Evolutionary conservation across 2,888 invertebrate genomes (phyloP).

Genomic region (Dryadula phaetusa): DNA sequence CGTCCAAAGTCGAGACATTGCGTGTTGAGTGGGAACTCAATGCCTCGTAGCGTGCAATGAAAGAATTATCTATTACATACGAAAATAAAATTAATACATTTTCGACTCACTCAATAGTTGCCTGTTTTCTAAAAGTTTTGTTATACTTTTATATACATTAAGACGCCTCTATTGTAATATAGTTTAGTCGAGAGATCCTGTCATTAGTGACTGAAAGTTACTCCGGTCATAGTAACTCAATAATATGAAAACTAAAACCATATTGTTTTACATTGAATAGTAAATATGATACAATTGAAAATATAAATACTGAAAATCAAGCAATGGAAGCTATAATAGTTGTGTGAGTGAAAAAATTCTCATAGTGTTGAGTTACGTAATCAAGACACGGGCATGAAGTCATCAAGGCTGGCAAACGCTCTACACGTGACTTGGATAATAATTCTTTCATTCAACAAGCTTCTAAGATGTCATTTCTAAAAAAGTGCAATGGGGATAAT

Average conservation of each 20-base stretch:
- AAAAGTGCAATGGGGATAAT: constrained; percentile 31
- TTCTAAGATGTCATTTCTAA: constrained; percentile 36
- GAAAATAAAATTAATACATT: too few relatives aligned
- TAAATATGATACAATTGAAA: background rate
- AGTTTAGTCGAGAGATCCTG: constrained; percentile 22
- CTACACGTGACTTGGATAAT: constrained; percentile 56
- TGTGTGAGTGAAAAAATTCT: constrained; percentile 2
- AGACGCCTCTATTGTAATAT: constrained; percentile 30
- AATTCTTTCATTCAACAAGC: constrained; percentile 51
- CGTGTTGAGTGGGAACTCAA: too few relatives aligned
- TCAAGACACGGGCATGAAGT: constrained; percentile 59
- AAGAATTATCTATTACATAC: too few relatives aligned
- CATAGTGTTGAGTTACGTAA: constrained; percentile 40
- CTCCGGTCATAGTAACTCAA: background rate
- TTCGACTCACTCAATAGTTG: background rate
- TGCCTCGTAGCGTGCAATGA: too few relatives aligned
- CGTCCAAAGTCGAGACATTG: too few relatives aligned
- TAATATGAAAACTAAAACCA: background rate
- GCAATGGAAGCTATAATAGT: constrained; percentile 18
- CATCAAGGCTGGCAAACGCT: constrained; percentile 58
- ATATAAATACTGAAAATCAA: background rate
- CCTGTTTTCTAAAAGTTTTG: background rate
- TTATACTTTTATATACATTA: background rate
- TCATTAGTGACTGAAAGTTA: constrained; percentile 29
- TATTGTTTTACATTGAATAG: constrained; percentile 24